A percentile compares a stretch with the other conserved stretches of the same genome.
Evolutionary conservation across 2,888 invertebrate genomes (phyloP).

Genomic region (Clitarchus hookeri): DNA sequence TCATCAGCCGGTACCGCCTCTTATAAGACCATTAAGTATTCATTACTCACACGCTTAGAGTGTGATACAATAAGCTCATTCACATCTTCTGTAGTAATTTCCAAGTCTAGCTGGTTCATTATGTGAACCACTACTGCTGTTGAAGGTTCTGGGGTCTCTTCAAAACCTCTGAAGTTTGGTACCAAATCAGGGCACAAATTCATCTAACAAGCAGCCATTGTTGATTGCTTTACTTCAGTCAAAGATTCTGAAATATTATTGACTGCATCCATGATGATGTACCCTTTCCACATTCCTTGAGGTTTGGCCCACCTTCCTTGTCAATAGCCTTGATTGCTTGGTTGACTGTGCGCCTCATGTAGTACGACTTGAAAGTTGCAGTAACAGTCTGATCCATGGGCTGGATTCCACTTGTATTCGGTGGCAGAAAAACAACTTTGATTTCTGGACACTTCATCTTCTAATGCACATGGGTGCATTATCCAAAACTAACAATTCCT

Average conservation of each 20-base stretch:
- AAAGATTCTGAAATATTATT: not conserved
- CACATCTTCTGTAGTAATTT: not conserved
- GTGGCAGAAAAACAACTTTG: not conserved
- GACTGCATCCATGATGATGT: not conserved
- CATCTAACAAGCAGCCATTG: not conserved
- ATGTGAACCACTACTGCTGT: not conserved
- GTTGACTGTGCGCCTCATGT: not conserved
- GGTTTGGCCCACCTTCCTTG: not conserved
- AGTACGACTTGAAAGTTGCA: not conserved
- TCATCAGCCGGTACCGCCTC: not conserved
- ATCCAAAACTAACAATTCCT: not conserved
- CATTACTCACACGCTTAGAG: not conserved
- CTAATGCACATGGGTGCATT: not conserved
- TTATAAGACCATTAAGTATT: not conserved
- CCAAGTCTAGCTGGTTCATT: not conserved
- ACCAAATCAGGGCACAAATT: not conserved
- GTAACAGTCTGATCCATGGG: not conserved
- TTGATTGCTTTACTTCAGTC: not conserved
- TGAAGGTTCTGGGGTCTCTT: not conserved
- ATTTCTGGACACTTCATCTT: not conserved
- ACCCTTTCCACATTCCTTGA: not conserved
- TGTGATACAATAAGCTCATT: not conserved
- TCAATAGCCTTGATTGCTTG: not conserved
- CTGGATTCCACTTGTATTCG: not conserved
- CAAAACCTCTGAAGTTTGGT: not conserved